phyloP scores from a whole-genome alignment of 2,113 vertebrate species.

The Semicossyphus pulcher region DNA sequence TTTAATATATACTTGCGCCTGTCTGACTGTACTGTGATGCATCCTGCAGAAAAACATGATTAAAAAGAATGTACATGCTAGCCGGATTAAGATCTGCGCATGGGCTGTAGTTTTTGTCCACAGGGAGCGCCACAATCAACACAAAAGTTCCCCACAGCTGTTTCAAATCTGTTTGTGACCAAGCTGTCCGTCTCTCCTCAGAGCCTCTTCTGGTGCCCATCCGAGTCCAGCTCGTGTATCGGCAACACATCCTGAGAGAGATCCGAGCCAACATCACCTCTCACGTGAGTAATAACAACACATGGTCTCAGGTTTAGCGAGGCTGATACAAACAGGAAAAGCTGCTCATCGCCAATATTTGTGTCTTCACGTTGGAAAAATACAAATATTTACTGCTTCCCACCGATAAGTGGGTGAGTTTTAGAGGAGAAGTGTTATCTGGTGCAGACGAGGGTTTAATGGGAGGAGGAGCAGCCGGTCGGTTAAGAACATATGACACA shows the following conservation, averaged over 20 bases:
- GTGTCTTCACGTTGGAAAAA: not conserved
- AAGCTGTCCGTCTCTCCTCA: constrained; percentile 57
- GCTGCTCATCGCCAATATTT: not conserved
- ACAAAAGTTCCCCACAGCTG: not conserved
- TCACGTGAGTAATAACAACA: constrained; percentile 81
- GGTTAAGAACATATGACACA: constrained; percentile 47
- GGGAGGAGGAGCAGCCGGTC: not conserved
- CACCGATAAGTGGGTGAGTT: constrained; percentile 17
- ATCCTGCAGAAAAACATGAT: too few relatives aligned
- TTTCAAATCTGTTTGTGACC: not conserved
- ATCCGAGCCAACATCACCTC: constrained; percentile 88
- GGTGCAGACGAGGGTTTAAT: constrained; percentile 1
- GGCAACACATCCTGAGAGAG: constrained; percentile 88
- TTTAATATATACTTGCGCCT: too few relatives aligned
- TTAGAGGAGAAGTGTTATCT: constrained; percentile 5
- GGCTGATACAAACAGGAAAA: not conserved
- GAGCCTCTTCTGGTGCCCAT: constrained; percentile 84
- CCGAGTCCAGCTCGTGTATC: constrained; percentile 88
- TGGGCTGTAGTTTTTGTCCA: not conserved
- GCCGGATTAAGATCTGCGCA: not conserved
- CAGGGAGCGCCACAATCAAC: not conserved
- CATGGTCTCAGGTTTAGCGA: not conserved
- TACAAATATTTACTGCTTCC: too few relatives aligned
- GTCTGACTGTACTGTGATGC: too few relatives aligned
- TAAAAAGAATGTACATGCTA: too few relatives aligned